phyloP scores from a whole-genome alignment of 2,797 vertebrate species.

The Sternarchorhynchus goeldii region DNA sequence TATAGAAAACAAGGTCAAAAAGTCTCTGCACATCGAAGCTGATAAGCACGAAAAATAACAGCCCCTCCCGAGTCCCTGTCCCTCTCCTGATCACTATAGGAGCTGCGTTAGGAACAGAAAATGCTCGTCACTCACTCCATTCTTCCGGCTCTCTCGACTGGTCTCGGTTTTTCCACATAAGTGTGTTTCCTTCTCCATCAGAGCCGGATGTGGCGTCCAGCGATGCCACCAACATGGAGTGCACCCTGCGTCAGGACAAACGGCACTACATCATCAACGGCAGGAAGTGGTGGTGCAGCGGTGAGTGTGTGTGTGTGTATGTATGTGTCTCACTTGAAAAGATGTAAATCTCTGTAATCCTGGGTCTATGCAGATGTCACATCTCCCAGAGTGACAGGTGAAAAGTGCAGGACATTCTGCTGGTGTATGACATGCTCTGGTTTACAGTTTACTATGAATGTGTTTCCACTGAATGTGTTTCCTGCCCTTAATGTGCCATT shows the following conservation, averaged over 20 bases:
- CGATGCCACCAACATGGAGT: slow-evolving; percentile 91
- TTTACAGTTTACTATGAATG: background rate
- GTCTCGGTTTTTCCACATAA: background rate
- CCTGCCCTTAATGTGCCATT: no score
- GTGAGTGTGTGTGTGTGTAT: slow-evolving; percentile 72
- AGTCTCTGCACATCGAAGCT: no score
- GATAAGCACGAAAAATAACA: no score
- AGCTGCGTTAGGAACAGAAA: background rate
- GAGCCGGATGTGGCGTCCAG: slow-evolving; percentile 93
- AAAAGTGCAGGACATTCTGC: background rate
- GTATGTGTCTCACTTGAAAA: background rate
- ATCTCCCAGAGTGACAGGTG: background rate
- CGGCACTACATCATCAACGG: slow-evolving; percentile 81
- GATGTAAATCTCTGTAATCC: no score
- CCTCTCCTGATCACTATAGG: background rate
- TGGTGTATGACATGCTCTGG: background rate
- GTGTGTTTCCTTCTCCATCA: slow-evolving; percentile 53
- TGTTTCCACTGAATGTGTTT: background rate
- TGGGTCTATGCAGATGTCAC: no score
- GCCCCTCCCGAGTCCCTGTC: no score
- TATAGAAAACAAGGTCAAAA: no score
- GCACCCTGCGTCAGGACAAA: slow-evolving; percentile 77
- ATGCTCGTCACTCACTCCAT: no score
- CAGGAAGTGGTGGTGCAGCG: slow-evolving; percentile 96
- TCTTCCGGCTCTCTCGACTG: slow-evolving; percentile 2